phyloP scores from a whole-genome alignment of 1,140 invertebrate species.

The Euwallacea similis region DNA sequence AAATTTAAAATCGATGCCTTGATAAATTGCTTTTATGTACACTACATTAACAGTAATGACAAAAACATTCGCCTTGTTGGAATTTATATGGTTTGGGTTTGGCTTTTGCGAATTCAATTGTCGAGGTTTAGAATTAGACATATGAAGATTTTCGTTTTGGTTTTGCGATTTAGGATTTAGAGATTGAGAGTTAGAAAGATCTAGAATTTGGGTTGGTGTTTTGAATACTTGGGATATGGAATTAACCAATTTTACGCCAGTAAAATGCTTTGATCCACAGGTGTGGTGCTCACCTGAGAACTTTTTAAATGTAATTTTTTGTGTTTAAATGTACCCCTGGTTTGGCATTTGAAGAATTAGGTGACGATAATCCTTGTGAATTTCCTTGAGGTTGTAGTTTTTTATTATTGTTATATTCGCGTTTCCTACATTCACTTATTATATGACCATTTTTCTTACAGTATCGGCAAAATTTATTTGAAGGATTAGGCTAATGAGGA shows the following conservation, averaged over 20 bases:
- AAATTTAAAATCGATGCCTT: conserved; percentile 21
- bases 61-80: too few relatives aligned
- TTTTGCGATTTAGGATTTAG: neutral
- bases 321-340: conserved; percentile 30
- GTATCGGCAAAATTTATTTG: conserved; percentile 35
- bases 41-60: too few relatives aligned
- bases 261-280: conserved; percentile 19
- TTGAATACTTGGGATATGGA: neutral
- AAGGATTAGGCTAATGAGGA: conserved; percentile 4
- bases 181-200: neutral
- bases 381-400: neutral
- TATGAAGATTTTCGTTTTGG: neutral
- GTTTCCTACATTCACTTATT: conserved; percentile 39
- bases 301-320: too few relatives aligned
- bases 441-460: conserved; percentile 39
- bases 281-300: conserved; percentile 19
- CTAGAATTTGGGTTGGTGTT: neutral
- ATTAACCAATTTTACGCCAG: conserved; percentile 10
- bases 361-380: neutral
- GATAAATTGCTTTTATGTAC: too few relatives aligned
- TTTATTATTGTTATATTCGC: neutral
- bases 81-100: too few relatives aligned
- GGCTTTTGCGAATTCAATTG: neutral
- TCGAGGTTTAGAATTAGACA: neutral
- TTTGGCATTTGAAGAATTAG: neutral